These are phyloP conservation scores for Podarcis siculus DNA, from an alignment of 2,797 vertebrate species.

Conservation along the genomic window DNA sequence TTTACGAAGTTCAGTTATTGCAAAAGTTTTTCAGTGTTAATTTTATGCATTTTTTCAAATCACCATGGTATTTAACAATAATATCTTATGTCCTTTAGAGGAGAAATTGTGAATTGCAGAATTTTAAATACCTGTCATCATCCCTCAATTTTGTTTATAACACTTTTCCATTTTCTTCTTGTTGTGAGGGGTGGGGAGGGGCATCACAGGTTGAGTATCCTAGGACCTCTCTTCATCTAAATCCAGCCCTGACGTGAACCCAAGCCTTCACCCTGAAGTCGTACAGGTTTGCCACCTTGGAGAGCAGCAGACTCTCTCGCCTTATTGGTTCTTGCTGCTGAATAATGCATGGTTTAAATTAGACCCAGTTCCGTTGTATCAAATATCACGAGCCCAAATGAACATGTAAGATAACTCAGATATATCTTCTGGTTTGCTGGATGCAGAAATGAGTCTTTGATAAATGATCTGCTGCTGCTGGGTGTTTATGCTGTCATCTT, in stretches of 20 bases:
- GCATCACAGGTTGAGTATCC: too few species aligned
- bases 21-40: too few species aligned
- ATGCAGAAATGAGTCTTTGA: constrained; percentile 11
- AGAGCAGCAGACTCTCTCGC: neutral
- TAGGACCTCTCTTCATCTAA: too few species aligned
- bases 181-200: too few species aligned
- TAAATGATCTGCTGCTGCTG: neutral
- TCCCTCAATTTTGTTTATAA: too few species aligned
- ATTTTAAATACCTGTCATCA: too few species aligned
- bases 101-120: too few species aligned
- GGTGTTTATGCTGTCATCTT: constrained; percentile 47
- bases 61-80: too few species aligned
- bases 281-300: neutral
- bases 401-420: neutral
- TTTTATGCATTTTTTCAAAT: too few species aligned
- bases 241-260: neutral
- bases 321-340: neutral
- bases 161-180: too few species aligned
- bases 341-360: neutral
- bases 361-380: neutral
- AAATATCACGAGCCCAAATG: neutral
- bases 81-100: too few species aligned
- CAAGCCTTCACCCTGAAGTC: neutral
- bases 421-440: constrained; percentile 25
- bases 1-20: too few species aligned